A percentile compares a stretch with the other conserved stretches of the same genome.
phyloP scores from a whole-genome alignment of 1,140 invertebrate genomes.

The Drosophila auraria region DNA sequence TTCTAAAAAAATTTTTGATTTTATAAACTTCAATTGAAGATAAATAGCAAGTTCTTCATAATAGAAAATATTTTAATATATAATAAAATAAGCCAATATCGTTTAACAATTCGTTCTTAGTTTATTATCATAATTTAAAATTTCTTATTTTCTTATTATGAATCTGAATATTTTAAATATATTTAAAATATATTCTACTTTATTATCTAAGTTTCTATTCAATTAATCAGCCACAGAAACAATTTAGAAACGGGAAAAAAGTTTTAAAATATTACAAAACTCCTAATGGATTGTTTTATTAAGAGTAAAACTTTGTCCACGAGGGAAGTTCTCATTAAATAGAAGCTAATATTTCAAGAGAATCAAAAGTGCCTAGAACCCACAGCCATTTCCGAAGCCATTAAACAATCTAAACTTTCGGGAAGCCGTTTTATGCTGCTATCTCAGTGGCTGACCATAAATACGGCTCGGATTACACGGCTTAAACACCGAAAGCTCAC shows the following conservation, averaged over 20 bases:
- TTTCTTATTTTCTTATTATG: too few species aligned
- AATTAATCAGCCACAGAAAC: neutral
- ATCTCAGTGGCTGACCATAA: constrained; percentile 30
- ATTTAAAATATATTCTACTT: too few species aligned
- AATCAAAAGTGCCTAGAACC: neutral
- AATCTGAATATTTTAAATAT: too few species aligned
- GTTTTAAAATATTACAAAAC: neutral
- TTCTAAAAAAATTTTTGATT: too few species aligned
- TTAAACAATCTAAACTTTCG: constrained; percentile 14
- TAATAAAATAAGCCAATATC: neutral
- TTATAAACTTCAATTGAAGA: too few species aligned
- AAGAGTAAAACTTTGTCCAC: too few species aligned
- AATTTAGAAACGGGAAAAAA: neutral
- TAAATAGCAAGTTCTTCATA: too few species aligned
- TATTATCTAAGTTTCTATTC: neutral
- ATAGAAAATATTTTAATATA: too few species aligned
- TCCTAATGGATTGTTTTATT: neutral
- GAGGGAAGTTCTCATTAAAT: neutral
- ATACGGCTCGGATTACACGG: constrained; percentile 37
- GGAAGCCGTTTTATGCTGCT: constrained; percentile 16
- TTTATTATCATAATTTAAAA: too few species aligned
- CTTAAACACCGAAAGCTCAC: constrained; percentile 16
- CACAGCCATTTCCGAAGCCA: neutral
- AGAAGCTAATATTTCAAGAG: neutral
- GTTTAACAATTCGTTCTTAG: neutral